phyloP scores from a whole-genome alignment of 2,888 invertebrate species.

The Cybosia mesomella region DNA sequence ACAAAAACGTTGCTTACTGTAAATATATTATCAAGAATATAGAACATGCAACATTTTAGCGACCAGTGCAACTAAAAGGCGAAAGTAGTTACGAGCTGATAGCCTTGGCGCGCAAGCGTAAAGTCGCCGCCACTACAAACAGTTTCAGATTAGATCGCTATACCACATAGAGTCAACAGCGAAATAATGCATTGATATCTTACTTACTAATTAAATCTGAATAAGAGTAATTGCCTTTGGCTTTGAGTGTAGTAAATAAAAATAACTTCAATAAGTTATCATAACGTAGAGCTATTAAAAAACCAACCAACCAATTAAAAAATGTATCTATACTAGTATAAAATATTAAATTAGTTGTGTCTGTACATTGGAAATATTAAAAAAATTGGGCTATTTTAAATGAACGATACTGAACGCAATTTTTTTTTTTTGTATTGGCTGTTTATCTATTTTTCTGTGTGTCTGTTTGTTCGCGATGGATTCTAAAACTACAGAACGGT shows the following conservation, averaged over 20 bases:
- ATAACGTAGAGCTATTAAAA: not conserved
- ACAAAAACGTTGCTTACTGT: conserved; percentile 9
- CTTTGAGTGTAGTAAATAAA: not conserved
- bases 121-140: conserved; percentile 43
- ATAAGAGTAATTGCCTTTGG: not conserved
- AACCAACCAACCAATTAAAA: no score
- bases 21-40: conserved; percentile 29
- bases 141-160: conserved; percentile 59
- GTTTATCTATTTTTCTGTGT: no score
- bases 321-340: no score
- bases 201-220: conserved; percentile 21
- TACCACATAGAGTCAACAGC: conserved; percentile 23
- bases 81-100: conserved; percentile 77
- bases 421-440: no score
- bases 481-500: no score
- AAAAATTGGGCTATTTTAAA: no score
- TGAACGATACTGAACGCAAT: no score
- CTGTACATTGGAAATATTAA: no score
- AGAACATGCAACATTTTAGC: conserved; percentile 64
- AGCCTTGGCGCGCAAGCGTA: conserved; percentile 72
- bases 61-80: conserved; percentile 60
- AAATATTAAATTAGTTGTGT: no score
- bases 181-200: conserved; percentile 21
- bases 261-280: not conserved
- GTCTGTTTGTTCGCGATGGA: no score